Conservation (phyloP, 2,888 invertebrate species). For the Dexiosoma caninum region DNA sequence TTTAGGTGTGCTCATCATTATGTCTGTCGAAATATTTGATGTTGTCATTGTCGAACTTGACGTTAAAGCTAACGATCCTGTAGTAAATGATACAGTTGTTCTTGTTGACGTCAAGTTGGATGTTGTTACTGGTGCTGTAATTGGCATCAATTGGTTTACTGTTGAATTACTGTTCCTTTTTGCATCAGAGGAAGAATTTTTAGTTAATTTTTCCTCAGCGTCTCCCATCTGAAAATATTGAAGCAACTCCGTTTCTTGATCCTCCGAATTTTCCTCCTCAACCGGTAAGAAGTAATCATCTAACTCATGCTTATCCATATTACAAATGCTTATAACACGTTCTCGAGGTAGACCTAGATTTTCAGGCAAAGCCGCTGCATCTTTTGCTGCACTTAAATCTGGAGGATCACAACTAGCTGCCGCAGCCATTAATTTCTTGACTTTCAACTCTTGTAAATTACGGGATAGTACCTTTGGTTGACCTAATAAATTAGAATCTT, state of each 20-base stretch:
- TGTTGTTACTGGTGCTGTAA: constrained; percentile 70
- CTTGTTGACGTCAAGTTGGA: constrained; percentile 22
- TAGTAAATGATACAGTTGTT: constrained; percentile 12
- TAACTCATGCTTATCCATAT: constrained; percentile 88
- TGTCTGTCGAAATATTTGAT: constrained; percentile 24
- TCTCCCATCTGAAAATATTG: constrained; percentile 84
- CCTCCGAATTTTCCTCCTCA: constrained; percentile 84
- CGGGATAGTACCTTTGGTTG: constrained; percentile 78
- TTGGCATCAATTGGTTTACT: constrained; percentile 75
- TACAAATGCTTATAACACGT: constrained; percentile 85
- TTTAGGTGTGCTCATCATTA: constrained; percentile 35
- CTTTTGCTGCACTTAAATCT: constrained; percentile 66
- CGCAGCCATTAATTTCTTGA: constrained; percentile 75
- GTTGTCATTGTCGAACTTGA: constrained; percentile 20
- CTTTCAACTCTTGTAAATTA: constrained; percentile 79
- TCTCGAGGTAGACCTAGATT: constrained; percentile 81
- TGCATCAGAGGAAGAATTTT: constrained; percentile 76
- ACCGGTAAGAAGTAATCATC: constrained; percentile 85
- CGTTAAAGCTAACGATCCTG: constrained; percentile 14
- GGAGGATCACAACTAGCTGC: constrained; percentile 56
- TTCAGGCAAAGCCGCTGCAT: constrained; percentile 70
- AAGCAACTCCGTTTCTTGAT: constrained; percentile 89
- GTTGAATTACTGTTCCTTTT: constrained; percentile 73
- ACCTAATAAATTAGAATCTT: constrained; percentile 68
- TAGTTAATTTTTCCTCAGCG: constrained; percentile 75